Evolutionary conservation across 2,888 invertebrate species (phyloP), one percentile per base, ranked within the genome.

Genomic region (Apotomis capreana): DNA sequence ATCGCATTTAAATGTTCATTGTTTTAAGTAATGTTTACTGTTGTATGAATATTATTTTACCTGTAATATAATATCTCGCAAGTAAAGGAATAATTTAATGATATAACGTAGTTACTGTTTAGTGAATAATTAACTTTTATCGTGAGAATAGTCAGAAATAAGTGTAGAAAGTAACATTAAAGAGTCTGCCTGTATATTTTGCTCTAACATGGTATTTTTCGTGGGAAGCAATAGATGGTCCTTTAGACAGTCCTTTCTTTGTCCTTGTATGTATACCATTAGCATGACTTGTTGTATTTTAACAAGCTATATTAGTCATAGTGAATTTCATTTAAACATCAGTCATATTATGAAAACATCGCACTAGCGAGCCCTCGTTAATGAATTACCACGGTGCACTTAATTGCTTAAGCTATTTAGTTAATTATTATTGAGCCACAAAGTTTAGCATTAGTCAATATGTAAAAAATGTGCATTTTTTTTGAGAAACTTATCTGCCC

Each of bases 141-240:
- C 49, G 71, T 55, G 40, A 26, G 67, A 61, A 51, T 60, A 37
- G 54, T 61, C 54, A 15, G 59, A 54, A 52, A 65, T 13, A 60
- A 62, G 10, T 40, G 67, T 71, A 71, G 67, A 71, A 71, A 71
- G 71, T 71, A 40, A 55, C 54, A 55, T 55, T 71, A 49, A 12
- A 61, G 46, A 10, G 61, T 61, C 55, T 61, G 49, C 8, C 69
- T 44, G 55, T 51, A 49, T 61, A 51, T 62, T 26, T 49, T 61
- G 71, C 67, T 57, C 52, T 55, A 44, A 71, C 67, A 68, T 62
- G 57, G 67, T 62, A 62, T 10, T 71, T 71, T 71, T 62, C 57
- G 70, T 65, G 49, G 65, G 70, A 65, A 59, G 59, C 3, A 44
- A 59, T 46, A 46, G 46, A 36, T 13, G 37, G 64, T 10, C 36